Percentiles rank a stretch among this genome's conserved stretches.
phyloP scores from a whole-genome alignment of 2,888 invertebrate genomes.

The Coleophora deauratella region DNA sequence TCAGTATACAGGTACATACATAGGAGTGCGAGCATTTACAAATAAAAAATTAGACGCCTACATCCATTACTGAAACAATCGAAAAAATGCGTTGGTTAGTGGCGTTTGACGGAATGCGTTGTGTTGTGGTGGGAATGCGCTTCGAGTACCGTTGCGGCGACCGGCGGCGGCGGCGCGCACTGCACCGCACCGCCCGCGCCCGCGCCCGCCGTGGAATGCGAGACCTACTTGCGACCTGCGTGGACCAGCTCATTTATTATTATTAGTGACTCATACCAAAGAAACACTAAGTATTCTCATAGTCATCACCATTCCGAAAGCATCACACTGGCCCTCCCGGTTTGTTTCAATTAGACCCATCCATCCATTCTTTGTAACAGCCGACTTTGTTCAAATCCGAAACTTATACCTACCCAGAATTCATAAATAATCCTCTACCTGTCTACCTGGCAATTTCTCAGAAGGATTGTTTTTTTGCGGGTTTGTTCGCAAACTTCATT shows the following conservation, averaged over 20 bases:
- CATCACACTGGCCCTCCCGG: constrained; percentile 15
- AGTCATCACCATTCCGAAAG: constrained; percentile 38
- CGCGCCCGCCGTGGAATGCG: constrained; percentile 60
- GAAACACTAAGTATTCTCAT: no score
- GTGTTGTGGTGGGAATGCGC: constrained; percentile 64
- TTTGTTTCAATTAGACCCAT: not conserved
- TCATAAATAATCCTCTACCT: no score
- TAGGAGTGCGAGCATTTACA: no score
- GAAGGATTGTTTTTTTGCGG: no score
- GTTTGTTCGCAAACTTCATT: no score
- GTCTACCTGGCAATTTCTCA: no score
- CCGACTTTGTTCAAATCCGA: no score
- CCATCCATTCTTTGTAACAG: no score
- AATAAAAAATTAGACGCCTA: no score
- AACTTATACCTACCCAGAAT: no score
- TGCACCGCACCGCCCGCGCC: constrained; percentile 21
- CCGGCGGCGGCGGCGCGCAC: constrained; percentile 36
- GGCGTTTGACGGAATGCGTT: constrained; percentile 9
- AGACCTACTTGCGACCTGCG: constrained; percentile 60
- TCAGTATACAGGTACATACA: no score
- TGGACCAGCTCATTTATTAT: constrained; percentile 32
- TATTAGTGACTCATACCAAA: constrained; percentile 59
- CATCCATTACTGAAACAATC: no score
- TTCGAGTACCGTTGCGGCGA: constrained; percentile 64
- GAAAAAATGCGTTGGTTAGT: constrained; percentile 23